Percentiles rank a stretch among this genome's conserved stretches.
These are phyloP conservation scores for Euwallacea fornicatus DNA, from an alignment of 1,140 invertebrate genomes.

Conservation along the genomic window DNA sequence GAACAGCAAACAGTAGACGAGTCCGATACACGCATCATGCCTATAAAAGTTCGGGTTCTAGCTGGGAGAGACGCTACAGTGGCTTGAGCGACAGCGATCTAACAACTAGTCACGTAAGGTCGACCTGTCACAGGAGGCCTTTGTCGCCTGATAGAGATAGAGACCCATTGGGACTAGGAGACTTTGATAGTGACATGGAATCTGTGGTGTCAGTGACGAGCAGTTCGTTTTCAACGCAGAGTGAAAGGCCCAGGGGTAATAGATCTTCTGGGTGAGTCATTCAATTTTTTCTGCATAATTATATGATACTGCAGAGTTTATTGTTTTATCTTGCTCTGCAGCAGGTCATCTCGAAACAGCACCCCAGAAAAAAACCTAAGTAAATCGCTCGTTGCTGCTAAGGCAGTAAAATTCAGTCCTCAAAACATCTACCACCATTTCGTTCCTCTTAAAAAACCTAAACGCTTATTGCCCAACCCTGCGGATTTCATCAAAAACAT, in stretches of 20 bases:
- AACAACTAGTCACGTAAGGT: slow-evolving; percentile 58
- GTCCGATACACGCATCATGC: slow-evolving; percentile 57
- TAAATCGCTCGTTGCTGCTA: no score
- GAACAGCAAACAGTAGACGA: slow-evolving; percentile 52
- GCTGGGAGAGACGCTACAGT: slow-evolving; percentile 77
- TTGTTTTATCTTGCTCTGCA: slow-evolving; percentile 10
- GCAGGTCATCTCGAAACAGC: no score
- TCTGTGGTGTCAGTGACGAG: slow-evolving; percentile 83
- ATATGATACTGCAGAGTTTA: slow-evolving; percentile 4
- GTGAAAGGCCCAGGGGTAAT: slow-evolving; percentile 79
- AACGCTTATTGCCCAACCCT: no score
- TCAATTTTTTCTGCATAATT: background rate
- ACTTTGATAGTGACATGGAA: slow-evolving; percentile 86
- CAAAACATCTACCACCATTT: no score
- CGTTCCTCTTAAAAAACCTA: no score
- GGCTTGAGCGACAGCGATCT: slow-evolving; percentile 82
- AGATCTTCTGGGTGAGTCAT: slow-evolving; percentile 50
- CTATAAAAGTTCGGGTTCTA: slow-evolving; percentile 69
- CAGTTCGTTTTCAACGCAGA: slow-evolving; percentile 90
- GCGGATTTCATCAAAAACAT: no score
- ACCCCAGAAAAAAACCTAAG: no score
- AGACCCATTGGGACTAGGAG: slow-evolving; percentile 69
- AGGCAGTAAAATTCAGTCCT: no score
- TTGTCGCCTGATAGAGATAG: slow-evolving; percentile 55
- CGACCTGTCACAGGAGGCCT: slow-evolving; percentile 54